A percentile compares a stretch with the other conserved stretches of the same genome.
These are phyloP conservation scores for Poeciliopsis presidionis DNA, from an alignment of 2,797 vertebrate genomes.

Conservation along the genomic window DNA sequence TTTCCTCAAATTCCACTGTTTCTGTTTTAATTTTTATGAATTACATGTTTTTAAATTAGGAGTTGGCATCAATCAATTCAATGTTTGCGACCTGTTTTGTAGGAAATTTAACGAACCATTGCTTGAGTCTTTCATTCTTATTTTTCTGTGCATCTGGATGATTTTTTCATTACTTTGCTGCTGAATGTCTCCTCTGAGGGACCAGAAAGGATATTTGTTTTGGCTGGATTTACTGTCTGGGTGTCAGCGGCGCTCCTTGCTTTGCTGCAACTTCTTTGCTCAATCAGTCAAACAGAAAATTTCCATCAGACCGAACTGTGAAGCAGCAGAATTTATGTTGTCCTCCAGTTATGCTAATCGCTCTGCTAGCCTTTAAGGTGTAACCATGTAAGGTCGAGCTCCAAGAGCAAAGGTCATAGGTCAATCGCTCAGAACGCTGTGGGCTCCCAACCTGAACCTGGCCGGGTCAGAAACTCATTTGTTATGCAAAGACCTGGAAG, in stretches of 20 bases:
- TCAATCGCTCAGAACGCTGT: background rate
- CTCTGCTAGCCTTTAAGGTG: background rate
- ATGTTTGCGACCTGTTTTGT: no score
- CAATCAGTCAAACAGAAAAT: background rate
- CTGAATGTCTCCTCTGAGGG: background rate
- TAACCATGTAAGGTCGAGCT: background rate
- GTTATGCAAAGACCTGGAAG: slow-evolving; percentile 42
- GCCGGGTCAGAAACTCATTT: slow-evolving; percentile 26
- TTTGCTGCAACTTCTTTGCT: background rate
- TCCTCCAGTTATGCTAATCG: background rate
- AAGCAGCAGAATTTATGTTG: background rate
- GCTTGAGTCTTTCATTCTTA: background rate
- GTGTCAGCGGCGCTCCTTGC: background rate
- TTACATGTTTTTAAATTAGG: no score
- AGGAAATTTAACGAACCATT: no score
- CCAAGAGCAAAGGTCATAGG: slow-evolving; percentile 25
- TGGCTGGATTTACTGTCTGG: background rate
- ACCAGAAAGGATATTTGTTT: background rate
- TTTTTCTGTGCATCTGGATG: background rate
- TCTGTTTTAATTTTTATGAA: no score
- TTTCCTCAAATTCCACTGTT: no score
- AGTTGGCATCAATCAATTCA: no score
- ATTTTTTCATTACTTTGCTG: background rate
- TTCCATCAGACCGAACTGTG: background rate
- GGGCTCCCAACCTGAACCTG: slow-evolving; percentile 28